Percentiles rank a stretch among this genome's conserved stretches.
Conservation (phyloP, 2,797 vertebrate species). For the Eulemur albifrons region DNA sequence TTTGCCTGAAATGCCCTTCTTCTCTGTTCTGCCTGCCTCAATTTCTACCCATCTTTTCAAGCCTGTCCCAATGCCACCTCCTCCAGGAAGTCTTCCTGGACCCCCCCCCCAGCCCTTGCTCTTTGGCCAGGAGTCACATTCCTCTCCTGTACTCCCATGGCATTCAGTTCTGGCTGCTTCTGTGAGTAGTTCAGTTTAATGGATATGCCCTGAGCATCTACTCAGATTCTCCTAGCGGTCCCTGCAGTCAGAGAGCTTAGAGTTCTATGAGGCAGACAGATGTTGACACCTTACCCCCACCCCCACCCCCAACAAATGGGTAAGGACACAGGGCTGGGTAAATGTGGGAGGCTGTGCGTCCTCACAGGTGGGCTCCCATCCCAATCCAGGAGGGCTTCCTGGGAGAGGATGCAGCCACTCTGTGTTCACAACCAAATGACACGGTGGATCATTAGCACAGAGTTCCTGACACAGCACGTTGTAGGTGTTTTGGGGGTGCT, state of each 20-base stretch:
- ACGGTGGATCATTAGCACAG: accelerated
- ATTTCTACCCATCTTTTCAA: not conserved
- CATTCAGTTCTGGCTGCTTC: not conserved
- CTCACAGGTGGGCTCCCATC: not conserved
- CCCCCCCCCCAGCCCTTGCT: not conserved
- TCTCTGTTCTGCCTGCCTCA: not conserved
- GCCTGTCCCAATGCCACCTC: not conserved
- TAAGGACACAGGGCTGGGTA: not conserved
- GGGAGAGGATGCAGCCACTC: not conserved
- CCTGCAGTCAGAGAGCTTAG: not conserved
- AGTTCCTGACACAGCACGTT: not conserved
- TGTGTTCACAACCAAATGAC: not conserved
- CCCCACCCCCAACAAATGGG: too few relatives aligned
- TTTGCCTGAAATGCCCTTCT: not conserved
- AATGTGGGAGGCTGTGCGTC: not conserved
- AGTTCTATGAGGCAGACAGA: not conserved
- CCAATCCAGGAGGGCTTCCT: not conserved
- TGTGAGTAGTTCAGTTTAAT: not conserved
- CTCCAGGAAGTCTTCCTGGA: not conserved
- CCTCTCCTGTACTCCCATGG: too few relatives aligned
- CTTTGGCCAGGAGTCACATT: not conserved
- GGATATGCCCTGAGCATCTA: not conserved
- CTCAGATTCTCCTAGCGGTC: not conserved
- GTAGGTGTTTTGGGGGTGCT: not conserved
- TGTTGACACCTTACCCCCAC: too few relatives aligned